Conservation (phyloP, 2,888 invertebrate species). For the Drosophila fungiperda region DNA sequence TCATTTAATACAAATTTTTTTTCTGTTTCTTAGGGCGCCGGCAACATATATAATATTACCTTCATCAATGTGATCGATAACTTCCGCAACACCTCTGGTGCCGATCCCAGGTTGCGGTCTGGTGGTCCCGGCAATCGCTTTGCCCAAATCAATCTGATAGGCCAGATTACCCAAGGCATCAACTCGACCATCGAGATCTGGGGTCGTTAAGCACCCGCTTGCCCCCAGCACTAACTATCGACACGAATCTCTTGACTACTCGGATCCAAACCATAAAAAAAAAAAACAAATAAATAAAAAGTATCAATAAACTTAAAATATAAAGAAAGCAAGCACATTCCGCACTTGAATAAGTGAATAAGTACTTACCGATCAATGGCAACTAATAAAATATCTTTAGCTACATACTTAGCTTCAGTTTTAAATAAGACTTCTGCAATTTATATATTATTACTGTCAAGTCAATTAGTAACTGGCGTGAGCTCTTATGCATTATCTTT, state of each 20-base stretch:
- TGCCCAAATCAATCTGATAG: conserved; percentile 57
- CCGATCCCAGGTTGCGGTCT: conserved; percentile 52
- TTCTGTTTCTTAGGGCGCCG: conserved; percentile 45
- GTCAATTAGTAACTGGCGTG: not conserved
- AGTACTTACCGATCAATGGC: not conserved
- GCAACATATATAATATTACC: conserved; percentile 49
- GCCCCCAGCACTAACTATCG: too few species aligned
- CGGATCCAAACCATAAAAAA: not conserved
- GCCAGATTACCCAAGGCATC: conserved; percentile 56
- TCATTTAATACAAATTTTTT: not conserved
- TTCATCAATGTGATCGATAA: conserved; percentile 65
- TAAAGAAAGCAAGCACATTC: too few species aligned
- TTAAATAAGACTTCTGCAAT: not conserved
- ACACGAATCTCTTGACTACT: not conserved
- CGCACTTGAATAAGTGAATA: too few species aligned
- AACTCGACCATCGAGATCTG: conserved; percentile 73
- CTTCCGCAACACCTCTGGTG: conserved; percentile 74
- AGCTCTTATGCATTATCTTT: not conserved
- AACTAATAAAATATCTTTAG: too few species aligned
- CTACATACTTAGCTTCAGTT: not conserved
- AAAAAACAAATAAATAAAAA: not conserved
- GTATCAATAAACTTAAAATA: not conserved
- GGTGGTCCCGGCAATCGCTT: conserved; percentile 65
- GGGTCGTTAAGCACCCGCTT: conserved; percentile 46
- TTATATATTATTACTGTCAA: not conserved